A percentile compares a stretch with the other conserved stretches of the same genome.
phyloP scores from a whole-genome alignment of 2,888 invertebrate genomes.

The Smittia aterrima region DNA sequence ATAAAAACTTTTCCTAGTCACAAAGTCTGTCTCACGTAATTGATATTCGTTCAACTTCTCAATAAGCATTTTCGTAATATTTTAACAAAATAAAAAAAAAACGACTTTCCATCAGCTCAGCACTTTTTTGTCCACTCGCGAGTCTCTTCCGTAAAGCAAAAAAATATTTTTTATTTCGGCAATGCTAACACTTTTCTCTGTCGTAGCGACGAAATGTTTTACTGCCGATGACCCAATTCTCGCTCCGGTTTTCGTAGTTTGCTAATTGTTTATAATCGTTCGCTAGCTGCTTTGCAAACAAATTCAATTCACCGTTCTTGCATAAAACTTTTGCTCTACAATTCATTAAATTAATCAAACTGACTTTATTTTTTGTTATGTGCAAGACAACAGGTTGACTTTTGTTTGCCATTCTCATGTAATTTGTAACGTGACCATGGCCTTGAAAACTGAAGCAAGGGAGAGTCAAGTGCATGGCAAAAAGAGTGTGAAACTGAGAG shows the following conservation, averaged over 20 bases:
- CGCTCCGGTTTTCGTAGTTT: constrained; percentile 23
- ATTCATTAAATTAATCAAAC: constrained; percentile 10
- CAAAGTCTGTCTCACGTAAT: not conserved
- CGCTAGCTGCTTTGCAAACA: not conserved
- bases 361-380: not conserved
- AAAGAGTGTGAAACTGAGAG: not conserved
- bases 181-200: not conserved
- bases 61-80: constrained; percentile 16
- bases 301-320: not conserved
- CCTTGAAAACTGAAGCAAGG: constrained; percentile 16
- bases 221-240: constrained; percentile 36
- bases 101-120: not conserved
- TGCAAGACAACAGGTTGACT: constrained; percentile 15
- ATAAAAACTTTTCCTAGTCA: not conserved
- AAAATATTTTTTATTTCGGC: constrained; percentile 20
- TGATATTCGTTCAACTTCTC: constrained; percentile 9
- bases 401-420: not conserved
- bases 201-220: not conserved
- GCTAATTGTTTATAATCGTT: constrained; percentile 39
- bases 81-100: no score
- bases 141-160: constrained; percentile 28
- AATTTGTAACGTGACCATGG: constrained; percentile 18
- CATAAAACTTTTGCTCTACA: not conserved
- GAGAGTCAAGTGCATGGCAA: constrained; percentile 26
- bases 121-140: constrained; percentile 23